Percentiles rank a stretch among this genome's conserved stretches.
These are phyloP conservation scores for Nansenia antarctica DNA, from an alignment of 2,113 vertebrate species.

Conservation along the genomic window DNA sequence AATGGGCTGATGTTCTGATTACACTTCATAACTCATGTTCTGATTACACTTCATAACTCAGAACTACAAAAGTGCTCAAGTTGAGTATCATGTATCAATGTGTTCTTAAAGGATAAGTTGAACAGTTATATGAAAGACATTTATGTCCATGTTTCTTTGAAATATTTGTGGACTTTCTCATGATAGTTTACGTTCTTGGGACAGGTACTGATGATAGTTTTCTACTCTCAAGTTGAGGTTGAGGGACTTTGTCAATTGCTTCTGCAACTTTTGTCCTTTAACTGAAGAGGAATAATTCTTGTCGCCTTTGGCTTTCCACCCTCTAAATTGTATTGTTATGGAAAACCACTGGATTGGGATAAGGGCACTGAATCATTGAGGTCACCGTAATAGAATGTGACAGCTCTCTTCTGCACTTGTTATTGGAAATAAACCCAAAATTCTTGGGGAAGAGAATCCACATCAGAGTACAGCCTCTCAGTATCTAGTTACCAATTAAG, in stretches of 20 bases:
- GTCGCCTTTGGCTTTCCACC: constrained; percentile 68
- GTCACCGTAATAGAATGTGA: constrained; percentile 74
- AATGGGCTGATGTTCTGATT: no score
- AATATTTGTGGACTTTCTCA: not conserved
- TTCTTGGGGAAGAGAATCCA: constrained; percentile 72
- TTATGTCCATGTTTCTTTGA: no score
- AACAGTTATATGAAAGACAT: no score
- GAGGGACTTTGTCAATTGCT: constrained; percentile 41
- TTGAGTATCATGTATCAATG: no score
- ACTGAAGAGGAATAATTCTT: constrained; percentile 63
- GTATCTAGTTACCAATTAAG: constrained; percentile 22
- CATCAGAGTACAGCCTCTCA: constrained; percentile 17
- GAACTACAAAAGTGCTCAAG: no score
- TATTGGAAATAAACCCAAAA: constrained; percentile 70
- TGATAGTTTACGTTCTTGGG: not conserved
- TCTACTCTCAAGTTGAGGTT: not conserved
- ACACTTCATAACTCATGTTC: no score
- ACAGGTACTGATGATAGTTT: not conserved
- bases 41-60: no score
- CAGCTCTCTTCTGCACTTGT: constrained; percentile 70
- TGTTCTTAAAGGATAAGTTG: no score
- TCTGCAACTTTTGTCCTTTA: constrained; percentile 60
- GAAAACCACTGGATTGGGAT: constrained; percentile 74
- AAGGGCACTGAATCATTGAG: constrained; percentile 70
- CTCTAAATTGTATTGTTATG: constrained; percentile 75